A percentile compares a stretch with the other conserved stretches of the same genome.
Evolutionary conservation across 2,888 invertebrate genomes (phyloP).

Genomic region (Platycheirus albimanus): DNA sequence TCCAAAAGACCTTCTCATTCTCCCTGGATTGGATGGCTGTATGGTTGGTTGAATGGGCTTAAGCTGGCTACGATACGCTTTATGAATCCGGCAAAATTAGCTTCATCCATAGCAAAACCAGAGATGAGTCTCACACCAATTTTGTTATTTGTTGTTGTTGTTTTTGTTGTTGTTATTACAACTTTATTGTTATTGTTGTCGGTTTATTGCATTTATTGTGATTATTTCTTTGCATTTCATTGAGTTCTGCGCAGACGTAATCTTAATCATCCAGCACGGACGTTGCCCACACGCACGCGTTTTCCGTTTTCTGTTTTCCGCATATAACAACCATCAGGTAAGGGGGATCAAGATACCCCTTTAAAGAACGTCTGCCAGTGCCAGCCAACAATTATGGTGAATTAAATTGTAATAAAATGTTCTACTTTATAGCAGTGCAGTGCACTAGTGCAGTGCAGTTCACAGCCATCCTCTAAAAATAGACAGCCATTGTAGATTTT

Average conservation of each 20-base stretch:
- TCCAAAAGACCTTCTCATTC: slow-evolving; percentile 27
- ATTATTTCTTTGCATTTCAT: slow-evolving; percentile 63
- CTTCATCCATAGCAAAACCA: slow-evolving; percentile 1
- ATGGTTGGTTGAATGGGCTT: background rate
- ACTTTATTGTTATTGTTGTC: slow-evolving; percentile 70
- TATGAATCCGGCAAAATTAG: slow-evolving; percentile 16
- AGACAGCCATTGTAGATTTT: slow-evolving; percentile 51
- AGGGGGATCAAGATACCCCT: slow-evolving; percentile 16
- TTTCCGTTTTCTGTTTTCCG: too few relatives aligned
- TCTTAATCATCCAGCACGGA: slow-evolving; percentile 66
- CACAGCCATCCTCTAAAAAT: slow-evolving; percentile 50
- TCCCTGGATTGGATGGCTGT: background rate
- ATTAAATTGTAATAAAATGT: slow-evolving; percentile 80
- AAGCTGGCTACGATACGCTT: too few relatives aligned
- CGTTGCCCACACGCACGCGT: slow-evolving; percentile 66
- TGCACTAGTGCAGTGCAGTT: background rate
- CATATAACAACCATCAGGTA: background rate
- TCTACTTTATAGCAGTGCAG: slow-evolving; percentile 76
- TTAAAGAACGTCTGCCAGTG: slow-evolving; percentile 42
- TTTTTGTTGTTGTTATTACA: slow-evolving; percentile 59
- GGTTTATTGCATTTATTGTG: slow-evolving; percentile 64
- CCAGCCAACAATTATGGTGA: slow-evolving; percentile 78
- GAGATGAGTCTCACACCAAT: slow-evolving; percentile 47
- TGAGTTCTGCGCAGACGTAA: slow-evolving; percentile 53
- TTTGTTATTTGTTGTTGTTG: slow-evolving; percentile 47